A percentile compares a stretch with the other conserved stretches of the same genome.
Evolutionary conservation across 2,888 invertebrate genomes (phyloP).

Genomic region (Harmothoe impar): DNA sequence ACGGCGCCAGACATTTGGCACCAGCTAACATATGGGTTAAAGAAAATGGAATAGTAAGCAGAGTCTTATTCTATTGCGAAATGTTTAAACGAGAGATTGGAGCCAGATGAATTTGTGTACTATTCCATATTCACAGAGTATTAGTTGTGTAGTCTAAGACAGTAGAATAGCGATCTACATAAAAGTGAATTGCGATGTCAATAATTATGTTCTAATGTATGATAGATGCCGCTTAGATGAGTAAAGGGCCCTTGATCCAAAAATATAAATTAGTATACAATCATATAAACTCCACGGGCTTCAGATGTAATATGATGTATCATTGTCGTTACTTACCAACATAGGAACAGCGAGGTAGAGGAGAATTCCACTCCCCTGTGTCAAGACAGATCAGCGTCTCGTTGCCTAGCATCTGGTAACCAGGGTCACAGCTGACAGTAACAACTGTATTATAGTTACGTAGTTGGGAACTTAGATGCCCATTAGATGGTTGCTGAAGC

Average conservation of each 20-base stretch:
- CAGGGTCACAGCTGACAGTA: conserved; percentile 66
- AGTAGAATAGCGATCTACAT: too few species aligned
- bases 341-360: conserved; percentile 55
- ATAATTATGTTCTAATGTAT: too few species aligned
- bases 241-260: too few species aligned
- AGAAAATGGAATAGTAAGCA: background rate
- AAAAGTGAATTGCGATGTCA: too few species aligned
- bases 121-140: too few species aligned
- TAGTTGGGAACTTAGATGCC: background rate
- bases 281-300: too few species aligned
- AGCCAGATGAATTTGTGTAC: background rate
- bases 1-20: conserved; percentile 63
- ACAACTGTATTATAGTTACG: conserved; percentile 62
- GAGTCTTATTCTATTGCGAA: background rate
- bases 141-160: too few species aligned
- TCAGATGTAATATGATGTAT: too few species aligned
- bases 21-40: conserved; percentile 46
- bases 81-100: background rate
- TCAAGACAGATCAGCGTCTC: conserved; percentile 65
- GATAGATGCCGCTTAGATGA: too few species aligned
- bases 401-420: conserved; percentile 66
- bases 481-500: background rate
- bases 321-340: background rate
- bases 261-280: too few species aligned
- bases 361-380: conserved; percentile 64